A percentile compares a stretch with the other conserved stretches of the same genome.
Conservation (phyloP, 2,888 invertebrate genomes). For the Andrena flavipes region DNA sequence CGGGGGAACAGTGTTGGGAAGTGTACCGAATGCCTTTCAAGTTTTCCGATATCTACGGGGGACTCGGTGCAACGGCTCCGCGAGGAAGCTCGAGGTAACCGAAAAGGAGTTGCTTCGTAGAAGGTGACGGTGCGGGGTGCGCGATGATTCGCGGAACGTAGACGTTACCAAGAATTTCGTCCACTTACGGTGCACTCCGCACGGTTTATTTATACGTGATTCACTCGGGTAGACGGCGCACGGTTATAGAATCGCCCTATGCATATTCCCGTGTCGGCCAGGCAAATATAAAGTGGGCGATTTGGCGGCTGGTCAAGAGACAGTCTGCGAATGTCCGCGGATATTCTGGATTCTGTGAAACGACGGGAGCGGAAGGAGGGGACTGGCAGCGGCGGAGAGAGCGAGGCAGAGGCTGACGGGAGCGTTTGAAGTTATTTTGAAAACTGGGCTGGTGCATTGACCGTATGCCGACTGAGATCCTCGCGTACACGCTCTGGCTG, state of each 20-base stretch:
- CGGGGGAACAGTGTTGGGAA: background rate
- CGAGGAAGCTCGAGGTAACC: conserved; percentile 10
- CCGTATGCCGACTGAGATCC: conserved; percentile 67
- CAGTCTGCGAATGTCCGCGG: conserved; percentile 79
- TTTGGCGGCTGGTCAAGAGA: conserved; percentile 80
- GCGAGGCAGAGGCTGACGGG: conserved; percentile 18
- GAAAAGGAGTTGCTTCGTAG: background rate
- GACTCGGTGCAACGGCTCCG: no score
- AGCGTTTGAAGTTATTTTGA: conserved; percentile 80
- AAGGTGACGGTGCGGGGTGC: background rate
- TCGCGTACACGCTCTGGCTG: conserved; percentile 34
- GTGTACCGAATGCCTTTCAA: background rate
- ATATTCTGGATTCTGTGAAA: conserved; percentile 79
- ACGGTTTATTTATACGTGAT: conserved; percentile 49
- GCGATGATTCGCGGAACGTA: background rate
- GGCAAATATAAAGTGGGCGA: conserved; percentile 71
- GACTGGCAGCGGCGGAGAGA: background rate
- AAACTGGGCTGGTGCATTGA: conserved; percentile 82
- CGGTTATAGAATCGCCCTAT: conserved; percentile 61
- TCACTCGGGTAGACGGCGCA: conserved; percentile 42
- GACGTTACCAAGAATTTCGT: conserved; percentile 26
- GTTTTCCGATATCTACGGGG: background rate
- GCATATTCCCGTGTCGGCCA: conserved; percentile 58
- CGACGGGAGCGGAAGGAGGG: conserved; percentile 33
- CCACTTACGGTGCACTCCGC: conserved; percentile 18